These are phyloP conservation scores for Psittacus erithacus DNA, from an alignment of 2,113 vertebrate genomes.

Conservation along the genomic window DNA sequence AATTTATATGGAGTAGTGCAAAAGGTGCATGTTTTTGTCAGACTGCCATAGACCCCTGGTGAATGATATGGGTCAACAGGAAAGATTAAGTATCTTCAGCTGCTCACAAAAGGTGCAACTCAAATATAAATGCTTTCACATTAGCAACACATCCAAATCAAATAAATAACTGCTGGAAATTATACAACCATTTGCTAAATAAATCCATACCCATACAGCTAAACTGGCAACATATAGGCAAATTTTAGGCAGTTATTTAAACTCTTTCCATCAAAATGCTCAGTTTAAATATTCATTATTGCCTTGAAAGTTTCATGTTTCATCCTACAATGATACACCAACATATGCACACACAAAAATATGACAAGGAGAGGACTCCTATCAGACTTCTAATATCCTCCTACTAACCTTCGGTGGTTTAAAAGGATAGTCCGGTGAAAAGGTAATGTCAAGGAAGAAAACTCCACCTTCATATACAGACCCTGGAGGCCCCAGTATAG, in stretches of 20 bases:
- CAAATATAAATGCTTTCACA: background rate
- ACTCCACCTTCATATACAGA: slow-evolving; percentile 99
- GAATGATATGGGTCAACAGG: background rate
- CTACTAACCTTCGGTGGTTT: slow-evolving; percentile 97
- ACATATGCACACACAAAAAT: background rate
- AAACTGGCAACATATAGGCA: background rate
- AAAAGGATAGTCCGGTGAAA: slow-evolving; percentile 98
- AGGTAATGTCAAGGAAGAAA: slow-evolving; percentile 98
- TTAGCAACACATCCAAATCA: background rate
- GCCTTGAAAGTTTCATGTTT: background rate
- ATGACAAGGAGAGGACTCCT: background rate
- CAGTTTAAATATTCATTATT: background rate
- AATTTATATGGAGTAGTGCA: background rate
- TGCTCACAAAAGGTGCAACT: background rate
- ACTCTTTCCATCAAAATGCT: background rate
- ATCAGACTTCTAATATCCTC: background rate
- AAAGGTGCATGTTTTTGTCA: background rate
- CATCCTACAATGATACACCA: background rate
- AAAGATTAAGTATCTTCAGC: slow-evolving; percentile 9
- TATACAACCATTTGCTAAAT: background rate
- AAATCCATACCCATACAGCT: background rate
- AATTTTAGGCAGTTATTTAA: background rate
- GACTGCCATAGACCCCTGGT: background rate
- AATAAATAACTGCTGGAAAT: slow-evolving; percentile 2
- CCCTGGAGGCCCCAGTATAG: slow-evolving; percentile 96